phyloP scores from a whole-genome alignment of 2,797 vertebrate genomes.

The Capromys pilorides region DNA sequence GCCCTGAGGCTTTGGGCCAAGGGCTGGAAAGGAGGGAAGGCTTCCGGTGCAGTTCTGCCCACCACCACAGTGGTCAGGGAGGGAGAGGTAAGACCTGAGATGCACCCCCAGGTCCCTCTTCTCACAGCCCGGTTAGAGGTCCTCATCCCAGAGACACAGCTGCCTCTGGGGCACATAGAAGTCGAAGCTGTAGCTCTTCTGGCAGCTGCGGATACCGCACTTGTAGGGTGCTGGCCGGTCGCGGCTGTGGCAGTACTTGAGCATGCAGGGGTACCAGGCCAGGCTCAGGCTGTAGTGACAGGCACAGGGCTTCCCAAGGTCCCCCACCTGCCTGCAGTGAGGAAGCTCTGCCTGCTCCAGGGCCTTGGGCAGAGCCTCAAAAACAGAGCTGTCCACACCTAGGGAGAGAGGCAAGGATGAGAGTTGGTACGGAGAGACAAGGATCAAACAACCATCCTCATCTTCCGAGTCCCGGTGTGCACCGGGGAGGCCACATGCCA shows the following conservation, averaged over 20 bases:
- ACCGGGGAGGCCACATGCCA: not conserved
- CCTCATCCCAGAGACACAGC: constrained; percentile 97
- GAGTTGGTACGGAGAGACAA: too few species aligned
- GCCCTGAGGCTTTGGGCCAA: not conserved
- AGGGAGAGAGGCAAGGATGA: constrained; percentile 48
- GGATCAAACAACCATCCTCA: not conserved
- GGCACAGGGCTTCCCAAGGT: constrained; percentile 92
- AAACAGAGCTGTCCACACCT: constrained; percentile 95
- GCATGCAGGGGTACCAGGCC: constrained; percentile 97
- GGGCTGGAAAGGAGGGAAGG: constrained; percentile 63
- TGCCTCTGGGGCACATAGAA: constrained; percentile 95
- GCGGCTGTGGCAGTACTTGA: constrained; percentile 95
- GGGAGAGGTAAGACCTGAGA: not conserved
- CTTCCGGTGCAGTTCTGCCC: not conserved
- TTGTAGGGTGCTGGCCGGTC: constrained; percentile 94
- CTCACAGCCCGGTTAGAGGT: constrained; percentile 86
- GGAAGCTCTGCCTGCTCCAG: constrained; percentile 84
- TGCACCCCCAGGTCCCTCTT: rapidly evolving
- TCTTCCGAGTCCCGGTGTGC: not conserved
- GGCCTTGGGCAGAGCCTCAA: constrained; percentile 89
- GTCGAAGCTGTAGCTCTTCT: constrained; percentile 94
- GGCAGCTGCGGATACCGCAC: constrained; percentile 98
- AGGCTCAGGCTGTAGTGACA: constrained; percentile 94
- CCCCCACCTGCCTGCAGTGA: constrained; percentile 88
- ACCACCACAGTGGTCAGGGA: not conserved